Percentiles rank a stretch among this genome's conserved stretches.
Conservation (phyloP, 2,888 invertebrate genomes). For the Rugalucina vietnamica region DNA sequence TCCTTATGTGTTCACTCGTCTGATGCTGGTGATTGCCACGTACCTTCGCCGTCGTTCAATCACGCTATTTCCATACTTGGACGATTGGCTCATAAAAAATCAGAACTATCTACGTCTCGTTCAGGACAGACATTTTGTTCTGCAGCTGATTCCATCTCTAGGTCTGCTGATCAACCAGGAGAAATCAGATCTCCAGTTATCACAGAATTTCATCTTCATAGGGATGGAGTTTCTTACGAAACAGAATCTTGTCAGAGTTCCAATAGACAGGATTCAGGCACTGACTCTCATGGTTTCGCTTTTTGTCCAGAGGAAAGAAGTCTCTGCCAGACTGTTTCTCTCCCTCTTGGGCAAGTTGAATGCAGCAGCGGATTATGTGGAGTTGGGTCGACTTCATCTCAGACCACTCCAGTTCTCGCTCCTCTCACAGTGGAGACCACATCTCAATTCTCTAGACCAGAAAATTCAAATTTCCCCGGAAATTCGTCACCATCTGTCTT, state of each 20-base stretch:
- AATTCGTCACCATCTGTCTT: not conserved
- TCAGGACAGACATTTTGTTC: not conserved
- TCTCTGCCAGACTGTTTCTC: slow-evolving; percentile 23
- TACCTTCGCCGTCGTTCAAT: not conserved
- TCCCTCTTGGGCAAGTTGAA: slow-evolving; percentile 18
- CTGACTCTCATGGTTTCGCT: not conserved
- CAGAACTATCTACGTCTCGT: not conserved
- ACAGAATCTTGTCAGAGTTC: not conserved
- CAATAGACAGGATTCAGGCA: not conserved
- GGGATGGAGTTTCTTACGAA: slow-evolving; percentile 3
- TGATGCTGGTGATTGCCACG: not conserved
- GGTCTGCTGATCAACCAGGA: slow-evolving; percentile 17
- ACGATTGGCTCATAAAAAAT: not conserved
- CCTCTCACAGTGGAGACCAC: slow-evolving; percentile 24
- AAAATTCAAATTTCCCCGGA: not conserved
- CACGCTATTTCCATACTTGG: not conserved
- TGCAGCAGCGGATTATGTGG: slow-evolving; percentile 22
- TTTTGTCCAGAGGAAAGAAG: not conserved
- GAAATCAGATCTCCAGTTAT: slow-evolving; percentile 30
- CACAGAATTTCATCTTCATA: slow-evolving; percentile 35
- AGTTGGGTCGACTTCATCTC: slow-evolving; percentile 25
- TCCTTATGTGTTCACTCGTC: not conserved
- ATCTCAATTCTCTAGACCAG: not conserved
- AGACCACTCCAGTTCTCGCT: slow-evolving; percentile 28
- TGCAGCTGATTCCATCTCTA: not conserved